Evolutionary conservation across 1,140 invertebrate genomes (phyloP), one percentile per base, ranked within the genome.

Genomic region (Lordiphosa mommai): DNA sequence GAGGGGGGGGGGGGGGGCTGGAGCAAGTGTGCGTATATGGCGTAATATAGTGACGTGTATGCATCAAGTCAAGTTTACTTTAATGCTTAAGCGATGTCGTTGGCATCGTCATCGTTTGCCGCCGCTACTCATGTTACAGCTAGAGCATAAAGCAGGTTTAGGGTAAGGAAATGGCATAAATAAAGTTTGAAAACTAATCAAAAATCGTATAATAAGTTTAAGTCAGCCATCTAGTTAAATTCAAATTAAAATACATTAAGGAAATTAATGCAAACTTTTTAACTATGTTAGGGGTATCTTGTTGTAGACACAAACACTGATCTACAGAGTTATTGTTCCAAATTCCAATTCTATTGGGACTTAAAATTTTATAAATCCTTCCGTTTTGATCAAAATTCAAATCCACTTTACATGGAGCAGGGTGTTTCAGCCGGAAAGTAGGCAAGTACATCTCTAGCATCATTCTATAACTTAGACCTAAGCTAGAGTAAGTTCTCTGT

Each of bases 21-120:
- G 9, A 7, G 12, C 2, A 9, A 12, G 14, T 66, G 52, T 65
- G 61, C 61, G 56, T 67, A 66, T 66, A 65, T 66, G 51, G 63
- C 44, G 51, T 56, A 65, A 65, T 65, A 63, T 50, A 63, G 49
- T 50, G 59, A 41, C 52, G 56, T 41, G 56, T 63, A 63, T 59
- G 44, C 55, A 10, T 46, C 20, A 23, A 23, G 20, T 23, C 20
- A 23, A 23, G 20, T 27, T 27, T 17, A 4, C 10, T 10, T 23
- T 43, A 43, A 27, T 27, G 40, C 40, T 43, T 10, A 23, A 27
- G 40, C 40, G 7, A 43, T 43, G 40, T 47, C 44, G 32, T 47
- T 47, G 30, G 32, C 27, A 46, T 46, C 27, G 29, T 14, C 27
- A 47, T 30, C 23, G 13, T 46, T 23, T 23, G 20, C 4, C 1